Evolutionary conservation across 1,140 invertebrate species (phyloP), one percentile per base, ranked within the genome.

Genomic region (Holotrichia oblita): DNA sequence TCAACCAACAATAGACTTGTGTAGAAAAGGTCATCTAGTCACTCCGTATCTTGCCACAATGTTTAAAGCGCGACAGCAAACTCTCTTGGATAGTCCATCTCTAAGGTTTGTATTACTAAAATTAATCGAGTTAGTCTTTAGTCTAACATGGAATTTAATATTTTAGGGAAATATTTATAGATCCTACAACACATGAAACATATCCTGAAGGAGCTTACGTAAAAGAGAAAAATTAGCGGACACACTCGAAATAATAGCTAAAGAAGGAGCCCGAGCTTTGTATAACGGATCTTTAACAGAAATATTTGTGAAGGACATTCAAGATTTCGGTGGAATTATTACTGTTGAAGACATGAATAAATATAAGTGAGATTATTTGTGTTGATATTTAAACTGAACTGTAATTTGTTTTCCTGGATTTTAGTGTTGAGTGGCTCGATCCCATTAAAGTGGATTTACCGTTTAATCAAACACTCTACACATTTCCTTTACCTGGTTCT

Each of bases 401-500:
- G n/a, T n/a, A n/a, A n/a, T n/a, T n/a, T n/a, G n/a, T n/a, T n/a
- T n/a, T n/a, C n/a, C n/a, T n/a, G n/a, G n/a, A 27, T 89, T 86
- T 27, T 81, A 93, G 92, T 80, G 89, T 88, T 3, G 83, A 86
- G 80, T 94, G 93, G 92, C 88, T 88, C 83, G 83, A 91, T 14
- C 91, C 93, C 2, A 86, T 93, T 3, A 81, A 82, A 40, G 83
- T 89, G 0, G 86, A 87, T 10, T 79, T 94, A 9, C 88, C 87
- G 0, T 88, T 88, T n/a, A 88, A 91, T 9, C 84, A 93, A 59
- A 93, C 89, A 0, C 83, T 98, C 0, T 93, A 93, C 83, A 91
- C 94, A 0, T 89, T 92, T 0, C 94, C 95, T 0, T 91, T 95
- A 27, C 97, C 97, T 0, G 95, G 94, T 41, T 94, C 94, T 22